A percentile compares a stretch with the other conserved stretches of the same genome.
Evolutionary conservation across 2,113 vertebrate species (phyloP).

Genomic region (Centropus bengalensis): DNA sequence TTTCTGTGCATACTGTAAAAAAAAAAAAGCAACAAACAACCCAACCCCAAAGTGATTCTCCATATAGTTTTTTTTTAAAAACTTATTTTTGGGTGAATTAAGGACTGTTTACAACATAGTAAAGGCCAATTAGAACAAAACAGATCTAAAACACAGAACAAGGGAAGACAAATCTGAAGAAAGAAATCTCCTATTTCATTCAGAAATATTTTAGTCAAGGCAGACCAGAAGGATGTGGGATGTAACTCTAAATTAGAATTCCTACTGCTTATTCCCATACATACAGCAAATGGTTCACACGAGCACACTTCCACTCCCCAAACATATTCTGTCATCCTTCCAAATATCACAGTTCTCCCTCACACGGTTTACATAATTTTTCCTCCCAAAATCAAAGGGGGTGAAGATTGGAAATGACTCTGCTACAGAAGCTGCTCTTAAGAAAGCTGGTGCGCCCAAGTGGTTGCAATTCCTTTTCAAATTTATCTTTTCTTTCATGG

Average conservation of each 20-base stretch:
- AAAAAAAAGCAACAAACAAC: background rate
- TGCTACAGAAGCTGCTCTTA: background rate
- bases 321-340: background rate
- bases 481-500: background rate
- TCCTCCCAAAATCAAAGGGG: background rate
- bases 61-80: background rate
- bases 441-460: background rate
- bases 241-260: background rate
- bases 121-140: background rate
- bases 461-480: background rate
- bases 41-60: background rate
- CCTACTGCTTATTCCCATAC: background rate
- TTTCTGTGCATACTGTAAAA: background rate
- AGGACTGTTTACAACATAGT: background rate
- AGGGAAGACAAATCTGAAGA: background rate
- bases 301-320: background rate
- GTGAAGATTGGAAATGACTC: background rate
- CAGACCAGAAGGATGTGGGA: background rate
- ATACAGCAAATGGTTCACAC: background rate
- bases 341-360: background rate
- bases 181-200: background rate
- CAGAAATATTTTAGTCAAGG: conserved; percentile 18
- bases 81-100: background rate
- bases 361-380: background rate
- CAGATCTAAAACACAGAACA: background rate